phyloP scores from a whole-genome alignment of 2,797 vertebrate genomes.

The Trichosurus vulpecula region DNA sequence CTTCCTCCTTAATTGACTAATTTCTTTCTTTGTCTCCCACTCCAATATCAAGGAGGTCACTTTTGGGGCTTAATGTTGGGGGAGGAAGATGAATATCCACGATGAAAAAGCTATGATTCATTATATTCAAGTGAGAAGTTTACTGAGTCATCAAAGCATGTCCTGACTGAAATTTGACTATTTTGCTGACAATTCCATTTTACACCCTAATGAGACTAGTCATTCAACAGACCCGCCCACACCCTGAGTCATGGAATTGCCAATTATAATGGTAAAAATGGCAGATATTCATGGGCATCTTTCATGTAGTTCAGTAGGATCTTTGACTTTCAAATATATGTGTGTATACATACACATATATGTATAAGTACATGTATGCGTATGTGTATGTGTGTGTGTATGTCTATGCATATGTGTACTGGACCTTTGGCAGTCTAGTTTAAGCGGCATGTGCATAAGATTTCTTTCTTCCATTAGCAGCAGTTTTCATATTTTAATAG shows the following conservation, averaged over 20 bases:
- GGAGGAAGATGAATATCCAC: not conserved
- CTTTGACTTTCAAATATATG: not conserved
- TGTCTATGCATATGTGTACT: no score
- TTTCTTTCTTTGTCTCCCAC: not conserved
- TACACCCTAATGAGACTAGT: not conserved
- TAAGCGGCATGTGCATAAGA: conserved; percentile 1
- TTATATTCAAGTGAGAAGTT: not conserved
- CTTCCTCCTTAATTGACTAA: not conserved
- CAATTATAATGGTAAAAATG: not conserved
- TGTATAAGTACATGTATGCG: not conserved
- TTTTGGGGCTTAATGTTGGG: conserved; percentile 10
- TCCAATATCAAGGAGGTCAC: not conserved
- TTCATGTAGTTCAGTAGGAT: not conserved
- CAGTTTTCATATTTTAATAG: conserved; percentile 8
- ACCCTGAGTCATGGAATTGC: not conserved
- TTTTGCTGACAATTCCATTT: not conserved
- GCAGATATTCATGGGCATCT: not conserved
- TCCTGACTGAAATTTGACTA: conserved; percentile 7
- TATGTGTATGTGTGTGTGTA: no score
- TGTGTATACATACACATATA: not conserved
- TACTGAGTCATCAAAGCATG: not conserved
- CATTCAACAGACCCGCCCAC: not conserved
- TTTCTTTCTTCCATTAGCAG: conserved; percentile 7
- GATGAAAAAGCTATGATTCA: conserved; percentile 6
- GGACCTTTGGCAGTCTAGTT: conserved; percentile 8